A percentile compares a stretch with the other conserved stretches of the same genome.
phyloP scores from a whole-genome alignment of 1,140 invertebrate genomes.

The Ectropis grisescens region DNA sequence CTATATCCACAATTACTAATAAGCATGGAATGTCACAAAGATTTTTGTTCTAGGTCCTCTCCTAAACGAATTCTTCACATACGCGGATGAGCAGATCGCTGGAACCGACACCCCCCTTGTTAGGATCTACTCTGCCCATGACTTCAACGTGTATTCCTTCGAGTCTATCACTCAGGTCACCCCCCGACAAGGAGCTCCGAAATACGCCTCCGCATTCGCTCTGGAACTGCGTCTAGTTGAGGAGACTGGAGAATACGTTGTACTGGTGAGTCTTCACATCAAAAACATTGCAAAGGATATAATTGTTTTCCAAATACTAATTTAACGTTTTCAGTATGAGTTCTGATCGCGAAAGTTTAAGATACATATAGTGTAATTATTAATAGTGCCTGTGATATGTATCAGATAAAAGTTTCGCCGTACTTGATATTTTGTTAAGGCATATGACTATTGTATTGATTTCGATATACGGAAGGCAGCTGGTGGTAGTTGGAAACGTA shows the following conservation, averaged over 20 bases:
- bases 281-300: too few species aligned
- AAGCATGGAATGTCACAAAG: background rate
- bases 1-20: background rate
- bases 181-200: constrained; percentile 10
- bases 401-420: too few species aligned
- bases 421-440: too few species aligned
- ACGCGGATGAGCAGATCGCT: constrained; percentile 1
- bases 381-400: too few species aligned
- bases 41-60: constrained; percentile 10
- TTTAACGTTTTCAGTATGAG: too few species aligned
- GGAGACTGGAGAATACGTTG: constrained; percentile 11
- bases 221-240: constrained; percentile 12
- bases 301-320: background rate
- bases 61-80: constrained; percentile 16
- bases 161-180: constrained; percentile 4
- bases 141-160: constrained; percentile 18
- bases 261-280: constrained; percentile 23
- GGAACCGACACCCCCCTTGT: constrained; percentile 9
- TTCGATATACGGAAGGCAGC: too few species aligned
- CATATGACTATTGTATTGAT: too few species aligned
- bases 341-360: too few species aligned
- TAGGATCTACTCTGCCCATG: constrained; percentile 19
- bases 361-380: too few species aligned
- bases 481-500: too few species aligned
- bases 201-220: constrained; percentile 10